Conservation (phyloP, 1,140 invertebrate genomes). For the Brachionus plicatilis region DNA sequence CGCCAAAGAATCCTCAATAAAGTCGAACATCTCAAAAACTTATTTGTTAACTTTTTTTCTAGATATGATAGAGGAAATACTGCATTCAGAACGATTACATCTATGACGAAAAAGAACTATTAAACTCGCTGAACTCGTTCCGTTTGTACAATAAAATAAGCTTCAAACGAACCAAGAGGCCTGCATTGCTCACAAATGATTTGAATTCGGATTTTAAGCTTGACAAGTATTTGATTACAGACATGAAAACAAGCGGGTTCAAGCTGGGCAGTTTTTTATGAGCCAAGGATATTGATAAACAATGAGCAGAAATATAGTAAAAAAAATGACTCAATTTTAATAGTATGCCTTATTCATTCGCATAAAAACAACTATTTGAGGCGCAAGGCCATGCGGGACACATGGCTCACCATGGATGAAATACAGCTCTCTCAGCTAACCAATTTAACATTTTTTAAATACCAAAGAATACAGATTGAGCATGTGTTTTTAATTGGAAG, state of each 20-base stretch:
- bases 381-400: conserved; percentile 48
- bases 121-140: background rate
- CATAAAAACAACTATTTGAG: conserved; percentile 43
- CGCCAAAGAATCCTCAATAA: no score
- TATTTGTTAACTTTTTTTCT: background rate
- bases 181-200: background rate
- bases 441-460: conserved; percentile 41
- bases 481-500: conserved; percentile 67
- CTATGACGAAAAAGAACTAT: background rate
- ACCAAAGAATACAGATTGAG: conserved; percentile 41
- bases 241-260: background rate
- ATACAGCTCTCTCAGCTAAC: conserved; percentile 48
- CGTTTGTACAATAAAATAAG: background rate
- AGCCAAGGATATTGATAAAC: background rate
- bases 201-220: background rate
- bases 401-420: conserved; percentile 51
- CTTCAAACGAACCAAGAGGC: background rate
- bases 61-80: background rate
- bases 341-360: conserved; percentile 41
- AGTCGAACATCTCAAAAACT: no score
- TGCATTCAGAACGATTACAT: background rate
- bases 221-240: background rate
- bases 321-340: background rate
- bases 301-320: background rate
- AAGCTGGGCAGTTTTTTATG: background rate